Base-by-base conservation (phyloP, 2,888 invertebrate genomes). In the Campaea margaritaria region DNA sequence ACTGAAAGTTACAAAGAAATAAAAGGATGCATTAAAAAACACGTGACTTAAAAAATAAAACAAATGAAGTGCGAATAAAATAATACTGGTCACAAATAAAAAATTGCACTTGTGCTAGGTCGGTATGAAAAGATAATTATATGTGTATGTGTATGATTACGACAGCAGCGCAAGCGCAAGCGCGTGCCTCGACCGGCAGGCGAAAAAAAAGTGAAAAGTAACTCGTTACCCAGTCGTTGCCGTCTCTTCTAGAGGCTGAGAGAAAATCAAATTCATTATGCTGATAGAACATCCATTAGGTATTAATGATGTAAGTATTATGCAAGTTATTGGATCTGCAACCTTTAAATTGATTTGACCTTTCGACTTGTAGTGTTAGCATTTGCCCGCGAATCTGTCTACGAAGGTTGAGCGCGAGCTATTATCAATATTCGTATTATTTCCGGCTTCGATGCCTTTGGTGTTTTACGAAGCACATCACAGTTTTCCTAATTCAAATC, bases 181-280 rank as follows among this genome's bases (percentile, higher is more conserved):
- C 89, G 90, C 86, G 87, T 85, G 87, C 75, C 76, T 83, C 74
- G 75, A 78, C 74, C 78, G 78, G 76, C 83, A 74, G 79, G 78
- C 85, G 83, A 88, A 91, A 91, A 91, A 90, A 91, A 91, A 92
- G 91, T 90, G 91, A 91, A 91, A 91, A 86, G 83, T 78, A 66
- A 74, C 76, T 70, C 65, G 79, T 75, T 73, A 75, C 70, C 67
- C 74, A 81, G 80, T 81, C 79, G 82, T 77, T 79, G 83, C 79
- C 79, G 70, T 60, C 62, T 68, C 56, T 56, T 67, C 66, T 74
- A n/a, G 79, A 78, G 78, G 83, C 78, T 75, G 79, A 74, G 88
- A 86, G 91, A 89, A 88, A 89, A 83, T 85, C 66, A 82, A 85
- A 87, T 82, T 81, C 76, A 84, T 80, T 79, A 78, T 64, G 69